A percentile compares a stretch with the other conserved stretches of the same genome.
Conservation (phyloP, 2,113 vertebrate genomes). For the Gavialis gangeticus region DNA sequence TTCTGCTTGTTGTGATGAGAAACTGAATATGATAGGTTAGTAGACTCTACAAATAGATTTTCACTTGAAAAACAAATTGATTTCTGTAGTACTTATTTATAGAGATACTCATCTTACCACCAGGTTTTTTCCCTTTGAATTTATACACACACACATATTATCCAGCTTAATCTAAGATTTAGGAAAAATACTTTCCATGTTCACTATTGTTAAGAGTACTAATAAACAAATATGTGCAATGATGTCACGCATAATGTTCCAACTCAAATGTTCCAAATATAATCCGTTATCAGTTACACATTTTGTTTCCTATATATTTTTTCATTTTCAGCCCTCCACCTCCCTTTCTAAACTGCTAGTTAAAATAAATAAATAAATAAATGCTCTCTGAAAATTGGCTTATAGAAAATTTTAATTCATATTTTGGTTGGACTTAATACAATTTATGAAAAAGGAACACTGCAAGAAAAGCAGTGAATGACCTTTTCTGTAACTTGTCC, state of each 20-base stretch:
- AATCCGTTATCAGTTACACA: background rate
- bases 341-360: background rate
- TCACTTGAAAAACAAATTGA: background rate
- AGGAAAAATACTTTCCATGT: background rate
- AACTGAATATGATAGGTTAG: background rate
- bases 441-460: background rate
- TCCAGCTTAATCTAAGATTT: background rate
- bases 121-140: background rate
- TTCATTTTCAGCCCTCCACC: background rate
- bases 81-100: background rate
- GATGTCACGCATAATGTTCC: background rate
- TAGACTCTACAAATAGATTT: background rate
- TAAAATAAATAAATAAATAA: background rate
- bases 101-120: fast-evolving
- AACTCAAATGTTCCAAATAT: background rate
- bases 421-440: background rate
- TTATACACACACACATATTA: background rate
- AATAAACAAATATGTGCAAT: background rate
- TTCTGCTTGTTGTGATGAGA: background rate
- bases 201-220: background rate
- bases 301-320: background rate
- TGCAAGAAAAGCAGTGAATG: background rate
- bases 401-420: background rate
- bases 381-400: background rate
- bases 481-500: background rate